These are phyloP conservation scores for Novumbra hubbsi DNA, from an alignment of 2,797 vertebrate genomes.

Conservation along the genomic window DNA sequence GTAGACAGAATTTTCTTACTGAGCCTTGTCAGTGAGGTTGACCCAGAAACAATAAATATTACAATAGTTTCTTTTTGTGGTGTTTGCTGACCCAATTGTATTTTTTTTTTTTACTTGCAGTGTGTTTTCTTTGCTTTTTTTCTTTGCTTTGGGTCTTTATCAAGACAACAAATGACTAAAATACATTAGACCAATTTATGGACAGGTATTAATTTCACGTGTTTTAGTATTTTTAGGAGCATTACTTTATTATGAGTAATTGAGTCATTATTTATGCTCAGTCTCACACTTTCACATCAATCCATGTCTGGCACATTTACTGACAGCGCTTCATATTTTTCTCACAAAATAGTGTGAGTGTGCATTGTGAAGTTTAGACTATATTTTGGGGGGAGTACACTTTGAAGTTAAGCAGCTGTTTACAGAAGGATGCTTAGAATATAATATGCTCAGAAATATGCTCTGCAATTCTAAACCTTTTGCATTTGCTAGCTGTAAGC, in stretches of 20 bases:
- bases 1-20: slow-evolving; percentile 25
- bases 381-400: neutral
- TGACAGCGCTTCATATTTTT: neutral
- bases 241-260: too few species aligned
- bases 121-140: slow-evolving; percentile 48
- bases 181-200: neutral
- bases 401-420: neutral
- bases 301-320: neutral
- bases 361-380: neutral
- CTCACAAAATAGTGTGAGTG: neutral
- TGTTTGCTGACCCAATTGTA: slow-evolving; percentile 44
- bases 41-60: neutral
- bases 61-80: slow-evolving; percentile 41
- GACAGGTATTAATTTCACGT: slow-evolving; percentile 27
- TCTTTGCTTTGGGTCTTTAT: slow-evolving; percentile 33
- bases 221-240: neutral
- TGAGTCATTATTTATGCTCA: neutral
- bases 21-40: slow-evolving; percentile 15
- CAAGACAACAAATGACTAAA: neutral
- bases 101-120: slow-evolving; percentile 51
- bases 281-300: neutral
- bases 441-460: neutral
- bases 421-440: neutral
- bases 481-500: slow-evolving; percentile 7
- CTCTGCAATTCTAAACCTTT: slow-evolving; percentile 7